Evolutionary conservation across 2,888 invertebrate genomes (phyloP).

Genomic region (Leuctra nigra): DNA sequence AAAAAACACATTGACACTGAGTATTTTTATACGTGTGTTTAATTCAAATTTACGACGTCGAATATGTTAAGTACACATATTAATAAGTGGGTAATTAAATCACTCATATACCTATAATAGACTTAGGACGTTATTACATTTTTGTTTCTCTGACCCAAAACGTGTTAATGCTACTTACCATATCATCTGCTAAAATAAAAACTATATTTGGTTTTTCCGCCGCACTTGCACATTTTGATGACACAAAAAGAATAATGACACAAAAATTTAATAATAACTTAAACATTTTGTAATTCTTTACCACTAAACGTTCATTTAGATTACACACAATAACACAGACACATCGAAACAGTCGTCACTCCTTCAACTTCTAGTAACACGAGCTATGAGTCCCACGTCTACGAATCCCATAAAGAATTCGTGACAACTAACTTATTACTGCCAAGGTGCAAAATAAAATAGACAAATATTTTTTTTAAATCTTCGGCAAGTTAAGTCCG

Average conservation of each 20-base stretch:
- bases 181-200: constrained; percentile 68
- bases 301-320: not conserved
- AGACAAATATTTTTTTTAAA: not conserved
- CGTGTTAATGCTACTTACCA: too few relatives aligned
- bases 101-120: too few relatives aligned
- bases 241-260: not conserved
- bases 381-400: too few relatives aligned
- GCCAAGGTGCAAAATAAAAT: not conserved
- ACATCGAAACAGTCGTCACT: too few relatives aligned
- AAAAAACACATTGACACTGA: too few relatives aligned
- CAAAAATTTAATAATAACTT: not conserved
- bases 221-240: not conserved
- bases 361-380: too few relatives aligned
- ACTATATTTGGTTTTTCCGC: constrained; percentile 23
- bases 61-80: too few relatives aligned
- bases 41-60: too few relatives aligned
- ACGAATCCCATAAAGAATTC: not conserved
- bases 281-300: not conserved
- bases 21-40: too few relatives aligned
- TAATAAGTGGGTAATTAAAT: too few relatives aligned
- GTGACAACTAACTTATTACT: constrained; percentile 6
- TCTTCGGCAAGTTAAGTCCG: constrained; percentile 1
- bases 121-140: too few relatives aligned
- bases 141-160: too few relatives aligned
- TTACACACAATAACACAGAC: not conserved